Conservation (phyloP, 2,888 invertebrate genomes). For the Drosophila nr. medialis region DNA sequence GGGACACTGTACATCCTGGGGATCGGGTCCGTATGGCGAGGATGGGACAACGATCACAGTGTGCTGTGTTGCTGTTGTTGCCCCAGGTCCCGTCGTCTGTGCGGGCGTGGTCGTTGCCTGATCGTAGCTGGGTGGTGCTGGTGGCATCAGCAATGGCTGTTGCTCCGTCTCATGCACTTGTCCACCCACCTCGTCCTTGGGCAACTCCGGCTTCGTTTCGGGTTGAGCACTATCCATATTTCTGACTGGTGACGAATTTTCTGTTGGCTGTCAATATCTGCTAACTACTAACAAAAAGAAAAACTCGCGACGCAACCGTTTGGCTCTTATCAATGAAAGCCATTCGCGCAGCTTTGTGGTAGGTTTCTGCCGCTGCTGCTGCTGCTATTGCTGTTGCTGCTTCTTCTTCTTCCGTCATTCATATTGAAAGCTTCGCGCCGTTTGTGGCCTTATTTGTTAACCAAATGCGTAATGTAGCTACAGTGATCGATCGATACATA, state of each 20-base stretch:
- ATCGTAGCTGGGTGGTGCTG: constrained; percentile 71
- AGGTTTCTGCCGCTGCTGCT: constrained; percentile 21
- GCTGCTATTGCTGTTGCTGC: constrained; percentile 5
- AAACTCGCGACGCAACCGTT: constrained; percentile 25
- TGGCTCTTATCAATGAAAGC: constrained; percentile 62
- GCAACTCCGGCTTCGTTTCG: constrained; percentile 56
- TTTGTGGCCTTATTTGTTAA: constrained; percentile 53
- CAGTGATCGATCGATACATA: not conserved
- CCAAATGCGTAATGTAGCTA: constrained; percentile 2
- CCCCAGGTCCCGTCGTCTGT: constrained; percentile 52
- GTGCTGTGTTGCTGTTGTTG: constrained; percentile 40
- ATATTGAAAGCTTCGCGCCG: constrained; percentile 35
- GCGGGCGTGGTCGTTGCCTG: constrained; percentile 71
- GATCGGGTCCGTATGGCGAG: constrained; percentile 84
- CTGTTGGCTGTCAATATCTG: constrained; percentile 23
- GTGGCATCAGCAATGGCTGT: constrained; percentile 46
- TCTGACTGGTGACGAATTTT: constrained; percentile 46
- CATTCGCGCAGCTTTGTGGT: constrained; percentile 49
- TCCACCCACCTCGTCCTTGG: constrained; percentile 26
- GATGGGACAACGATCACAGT: constrained; percentile 74
- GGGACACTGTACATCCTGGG: constrained; percentile 85
- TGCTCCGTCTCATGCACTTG: constrained; percentile 50
- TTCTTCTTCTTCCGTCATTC: constrained; percentile 1
- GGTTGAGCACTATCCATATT: constrained; percentile 64
- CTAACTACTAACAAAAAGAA: constrained; percentile 20